Base-by-base conservation (phyloP, 2,888 invertebrate species). In the Synergus gifuensis region DNA sequence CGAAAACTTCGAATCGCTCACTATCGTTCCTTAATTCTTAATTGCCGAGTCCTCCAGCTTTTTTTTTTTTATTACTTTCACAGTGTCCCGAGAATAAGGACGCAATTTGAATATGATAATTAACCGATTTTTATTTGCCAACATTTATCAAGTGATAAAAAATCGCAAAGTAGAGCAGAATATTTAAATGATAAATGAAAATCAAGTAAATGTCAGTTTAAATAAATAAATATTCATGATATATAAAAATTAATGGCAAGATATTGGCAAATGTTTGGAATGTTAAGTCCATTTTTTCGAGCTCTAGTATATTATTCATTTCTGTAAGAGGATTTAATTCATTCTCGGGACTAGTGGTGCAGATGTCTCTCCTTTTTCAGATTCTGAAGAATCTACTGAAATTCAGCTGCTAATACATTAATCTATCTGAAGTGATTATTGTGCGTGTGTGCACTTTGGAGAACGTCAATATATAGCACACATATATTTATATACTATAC, bases 1-100 rank as follows among this genome's bases (percentile, higher is more conserved):
- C 84, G 81, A 78, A 80, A 83, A 81, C 83, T 82, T 85, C 54
- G 9, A 28, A 76, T 79, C 67, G 66, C 66, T 79, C 62, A 76
- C 54, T 81, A 49, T 63, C 76, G 76, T 78, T 63, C 78, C 79
- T 80, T 83, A 46, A 73, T 73, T 36, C 49, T 73, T 73, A 73
- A 54, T 54, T 36, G 54, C 54, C 81, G 78, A 83, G 79, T 78
- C 79, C 73, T 77, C 73, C 77, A 76, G 79, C 78, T 79, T 80
- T 46, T 66, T 76, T 66, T 76, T 28, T 46, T 42, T 67, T 42
- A 79, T 76, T 77, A 62, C 44, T 64, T 64, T 67, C 73, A 54
- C 69, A 60, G 22, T 76, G n/a, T 73, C 54, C 73, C 54, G 54
- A 60, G 60, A 49, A 54, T 22, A 36, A 73, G n/a, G 44, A 54